Percentiles rank a stretch among this genome's conserved stretches.
Evolutionary conservation across 2,797 vertebrate species (phyloP).

Genomic region (Rhinogobio ventralis): DNA sequence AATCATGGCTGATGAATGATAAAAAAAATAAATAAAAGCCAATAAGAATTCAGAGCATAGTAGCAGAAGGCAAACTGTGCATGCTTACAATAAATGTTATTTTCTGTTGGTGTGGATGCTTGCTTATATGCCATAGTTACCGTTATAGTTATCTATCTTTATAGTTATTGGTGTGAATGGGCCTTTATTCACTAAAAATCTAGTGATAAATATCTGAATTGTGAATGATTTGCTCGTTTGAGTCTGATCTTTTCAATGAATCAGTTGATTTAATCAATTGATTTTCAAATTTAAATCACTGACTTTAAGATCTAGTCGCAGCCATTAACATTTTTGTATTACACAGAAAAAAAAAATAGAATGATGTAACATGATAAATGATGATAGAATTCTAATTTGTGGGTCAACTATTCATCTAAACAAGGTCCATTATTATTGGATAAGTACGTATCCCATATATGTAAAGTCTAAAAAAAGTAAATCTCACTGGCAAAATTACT

Average conservation of each 20-base stretch:
- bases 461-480: neutral
- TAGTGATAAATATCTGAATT: no score
- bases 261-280: neutral
- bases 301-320: neutral
- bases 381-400: neutral
- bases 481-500: constrained; percentile 12
- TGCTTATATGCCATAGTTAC: no score
- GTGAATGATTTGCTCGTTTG: neutral
- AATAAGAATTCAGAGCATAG: neutral
- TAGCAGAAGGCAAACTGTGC: neutral
- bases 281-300: neutral
- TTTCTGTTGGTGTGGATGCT: neutral
- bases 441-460: neutral
- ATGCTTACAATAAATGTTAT: neutral
- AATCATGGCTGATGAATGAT: neutral
- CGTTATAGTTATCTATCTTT: neutral
- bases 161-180: neutral
- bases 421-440: neutral
- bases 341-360: neutral
- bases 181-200: neutral
- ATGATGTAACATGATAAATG: neutral
- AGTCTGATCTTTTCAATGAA: neutral
- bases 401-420: neutral
- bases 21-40: neutral
- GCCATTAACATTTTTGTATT: neutral